Evolutionary conservation across 1,140 invertebrate species (phyloP), one percentile per base, ranked within the genome.

Genomic region (Rhagoletis pomonella): DNA sequence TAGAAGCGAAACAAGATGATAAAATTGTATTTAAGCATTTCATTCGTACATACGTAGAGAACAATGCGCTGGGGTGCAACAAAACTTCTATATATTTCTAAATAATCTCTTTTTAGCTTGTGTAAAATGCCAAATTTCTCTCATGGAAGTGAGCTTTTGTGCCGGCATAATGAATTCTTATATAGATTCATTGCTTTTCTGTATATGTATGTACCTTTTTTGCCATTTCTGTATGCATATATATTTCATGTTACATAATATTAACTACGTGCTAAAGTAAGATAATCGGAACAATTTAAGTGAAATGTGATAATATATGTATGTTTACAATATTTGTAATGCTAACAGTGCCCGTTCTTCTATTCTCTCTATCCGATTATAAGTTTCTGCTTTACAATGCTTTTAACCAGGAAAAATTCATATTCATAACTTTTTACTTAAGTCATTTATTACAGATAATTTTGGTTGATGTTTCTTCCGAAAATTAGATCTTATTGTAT

Each of bases 401-500:
- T n/a, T 73, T 44, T 55, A 9, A 7, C 10, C 19, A 81, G 14
- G 47, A 81, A 81, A 73, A 55, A 81, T 47, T 58, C 73, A 55
- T 81, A 73, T 81, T 47, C 42, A 5, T 17, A 55, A 55, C 73
- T 58, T 81, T 81, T 55, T 55, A 81, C 73, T 81, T 81, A 81
- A 47, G 73, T 55, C 73, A 81, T 81, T 81, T 81, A 81, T 81
- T 81, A 81, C 42, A 81, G 14, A 55, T 81, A 58, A 73, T 47
- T 73, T 73, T 5, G 17, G 44, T 73, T 47, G 67, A 17, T 73
- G 67, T 50, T 55, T 81, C n/a, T 55, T 81, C n/a, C 19, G 73
- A 81, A 19, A 81, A 81, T 50, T 81, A 29, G 44, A 10, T 58
- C 6, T n/a, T 55, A 55, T 14, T 1, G 9, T 39, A 29, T 77